These are phyloP conservation scores for Meandrusa payeni DNA, from an alignment of 2,888 invertebrate species.

Conservation along the genomic window DNA sequence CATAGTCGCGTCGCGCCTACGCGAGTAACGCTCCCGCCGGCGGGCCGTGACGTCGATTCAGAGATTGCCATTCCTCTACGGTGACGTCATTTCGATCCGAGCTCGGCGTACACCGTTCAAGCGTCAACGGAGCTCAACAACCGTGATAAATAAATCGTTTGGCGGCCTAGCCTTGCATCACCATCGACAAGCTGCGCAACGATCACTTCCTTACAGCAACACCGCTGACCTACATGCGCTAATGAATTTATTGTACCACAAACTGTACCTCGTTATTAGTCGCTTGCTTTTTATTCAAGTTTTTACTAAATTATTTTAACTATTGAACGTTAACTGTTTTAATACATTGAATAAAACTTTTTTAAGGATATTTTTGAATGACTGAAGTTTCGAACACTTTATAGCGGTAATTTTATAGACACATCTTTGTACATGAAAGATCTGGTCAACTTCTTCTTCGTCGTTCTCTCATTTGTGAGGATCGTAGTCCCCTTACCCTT, in stretches of 20 bases:
- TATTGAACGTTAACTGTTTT: no score
- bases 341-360: no score
- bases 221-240: conserved; percentile 51
- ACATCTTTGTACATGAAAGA: no score
- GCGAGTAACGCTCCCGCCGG: conserved; percentile 48
- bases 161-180: conserved; percentile 44
- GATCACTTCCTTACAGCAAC: conserved; percentile 50
- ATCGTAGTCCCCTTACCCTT: no score
- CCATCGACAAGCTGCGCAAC: conserved; percentile 46
- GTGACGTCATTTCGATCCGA: conserved; percentile 53
- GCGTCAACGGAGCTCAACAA: conserved; percentile 31
- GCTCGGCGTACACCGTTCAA: conserved; percentile 38
- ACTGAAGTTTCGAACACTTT: no score
- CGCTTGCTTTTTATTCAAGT: no score
- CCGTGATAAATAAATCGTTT: conserved; percentile 40
- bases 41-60: conserved; percentile 59
- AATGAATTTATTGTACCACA: conserved; percentile 41
- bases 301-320: no score
- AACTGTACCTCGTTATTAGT: no score
- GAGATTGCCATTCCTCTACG: conserved; percentile 45
- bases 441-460: no score
- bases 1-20: conserved; percentile 65
- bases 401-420: no score
- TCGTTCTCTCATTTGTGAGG: no score
- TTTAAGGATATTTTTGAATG: no score